Conservation (phyloP, 2,888 invertebrate species). For the Apantesis nais region DNA sequence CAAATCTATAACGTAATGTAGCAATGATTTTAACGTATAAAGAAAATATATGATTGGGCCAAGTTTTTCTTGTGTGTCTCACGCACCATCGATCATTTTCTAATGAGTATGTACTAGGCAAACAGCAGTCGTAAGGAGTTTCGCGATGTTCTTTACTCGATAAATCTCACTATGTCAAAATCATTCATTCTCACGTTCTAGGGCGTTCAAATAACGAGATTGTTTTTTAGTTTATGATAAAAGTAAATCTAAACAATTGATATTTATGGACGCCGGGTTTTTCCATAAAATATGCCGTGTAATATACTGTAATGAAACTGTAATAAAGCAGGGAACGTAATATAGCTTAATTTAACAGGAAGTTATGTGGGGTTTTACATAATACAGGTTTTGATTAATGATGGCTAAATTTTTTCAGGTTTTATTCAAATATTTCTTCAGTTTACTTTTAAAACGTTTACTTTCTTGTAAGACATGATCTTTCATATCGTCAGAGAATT, state of each 20-base stretch:
- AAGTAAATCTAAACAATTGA: slow-evolving; percentile 3
- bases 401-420: background rate
- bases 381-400: background rate
- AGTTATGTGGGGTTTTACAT: background rate
- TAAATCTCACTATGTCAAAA: slow-evolving; percentile 40
- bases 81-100: slow-evolving; percentile 15
- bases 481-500: no score
- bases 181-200: slow-evolving; percentile 34
- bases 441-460: no score
- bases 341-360: background rate
- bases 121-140: slow-evolving; percentile 24
- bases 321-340: background rate
- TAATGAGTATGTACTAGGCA: slow-evolving; percentile 23
- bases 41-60: background rate
- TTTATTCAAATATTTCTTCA: background rate
- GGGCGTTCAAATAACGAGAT: slow-evolving; percentile 6
- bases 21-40: background rate
- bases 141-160: slow-evolving; percentile 25
- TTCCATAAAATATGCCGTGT: background rate
- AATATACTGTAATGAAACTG: background rate
- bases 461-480: no score
- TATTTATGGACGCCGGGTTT: background rate
- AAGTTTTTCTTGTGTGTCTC: slow-evolving; percentile 2
- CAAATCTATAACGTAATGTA: background rate
- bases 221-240: background rate